Evolutionary conservation across 1,140 invertebrate genomes (phyloP).

Genomic region (Drosophila nigrodunni): DNA sequence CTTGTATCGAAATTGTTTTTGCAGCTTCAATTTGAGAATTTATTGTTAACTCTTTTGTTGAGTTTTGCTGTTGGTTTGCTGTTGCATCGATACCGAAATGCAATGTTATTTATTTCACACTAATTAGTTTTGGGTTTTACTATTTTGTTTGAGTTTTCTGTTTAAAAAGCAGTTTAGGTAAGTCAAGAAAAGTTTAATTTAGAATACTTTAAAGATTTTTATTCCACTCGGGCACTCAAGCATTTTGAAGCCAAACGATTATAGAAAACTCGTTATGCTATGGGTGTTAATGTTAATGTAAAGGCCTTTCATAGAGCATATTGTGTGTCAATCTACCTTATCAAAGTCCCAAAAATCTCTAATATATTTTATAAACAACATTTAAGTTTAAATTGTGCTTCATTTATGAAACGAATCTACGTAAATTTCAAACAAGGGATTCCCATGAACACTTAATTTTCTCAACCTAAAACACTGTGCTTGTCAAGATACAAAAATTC

Average conservation of each 20-base stretch:
- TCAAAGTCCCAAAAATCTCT: background rate
- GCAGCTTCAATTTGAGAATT: slow-evolving; percentile 23
- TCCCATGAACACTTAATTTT: background rate
- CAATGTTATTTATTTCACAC: slow-evolving; percentile 23
- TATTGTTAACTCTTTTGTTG: slow-evolving; percentile 27
- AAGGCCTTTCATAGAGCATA: too few species aligned
- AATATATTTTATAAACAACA: slow-evolving; percentile 3
- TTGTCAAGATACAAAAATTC: background rate
- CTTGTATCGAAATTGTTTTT: slow-evolving; percentile 9
- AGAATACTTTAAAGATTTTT: too few species aligned
- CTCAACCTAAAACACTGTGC: background rate
- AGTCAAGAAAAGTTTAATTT: too few species aligned
- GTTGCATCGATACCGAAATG: slow-evolving; percentile 10
- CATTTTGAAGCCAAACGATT: too few species aligned
- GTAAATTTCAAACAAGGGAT: slow-evolving; percentile 1
- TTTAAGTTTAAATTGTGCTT: background rate
- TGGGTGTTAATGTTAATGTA: background rate
- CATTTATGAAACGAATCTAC: background rate
- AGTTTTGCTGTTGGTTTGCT: background rate
- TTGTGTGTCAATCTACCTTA: too few species aligned
- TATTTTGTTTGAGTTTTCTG: too few species aligned
- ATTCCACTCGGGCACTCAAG: too few species aligned
- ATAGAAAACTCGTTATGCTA: too few species aligned
- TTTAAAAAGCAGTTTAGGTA: too few species aligned
- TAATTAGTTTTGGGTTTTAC: background rate